phyloP scores from a whole-genome alignment of 30 jellyfish, hydroid and myxozoan genomes.

The Pelagia noctiluca region DNA sequence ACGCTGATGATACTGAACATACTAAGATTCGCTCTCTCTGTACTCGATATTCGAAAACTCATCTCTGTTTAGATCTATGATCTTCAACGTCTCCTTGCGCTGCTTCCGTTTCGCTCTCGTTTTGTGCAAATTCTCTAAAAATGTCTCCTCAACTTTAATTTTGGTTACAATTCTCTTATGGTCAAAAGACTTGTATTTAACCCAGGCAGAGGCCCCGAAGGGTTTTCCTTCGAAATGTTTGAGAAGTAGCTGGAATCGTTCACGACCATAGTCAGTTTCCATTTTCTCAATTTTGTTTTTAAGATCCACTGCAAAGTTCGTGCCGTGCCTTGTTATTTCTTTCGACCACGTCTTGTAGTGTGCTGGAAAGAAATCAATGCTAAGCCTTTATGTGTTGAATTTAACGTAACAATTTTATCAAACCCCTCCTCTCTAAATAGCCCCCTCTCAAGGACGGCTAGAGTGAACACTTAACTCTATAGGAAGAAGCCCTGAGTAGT shows the following conservation, averaged over 20 bases:
- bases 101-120: neutral
- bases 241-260: slow-evolving; percentile 33
- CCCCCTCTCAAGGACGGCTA: neutral
- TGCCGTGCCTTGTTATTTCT: neutral
- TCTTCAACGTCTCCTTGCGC: too few relatives aligned
- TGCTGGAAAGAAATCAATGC: neutral
- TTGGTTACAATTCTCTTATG: slow-evolving; percentile 19
- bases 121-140: slow-evolving; percentile 42
- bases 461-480: neutral
- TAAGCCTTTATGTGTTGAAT: neutral
- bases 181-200: slow-evolving; percentile 29
- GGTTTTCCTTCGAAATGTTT: slow-evolving; percentile 45
- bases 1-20: too few relatives aligned
- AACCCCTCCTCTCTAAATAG: too few relatives aligned
- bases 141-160: slow-evolving; percentile 43
- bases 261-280: slow-evolving; percentile 33
- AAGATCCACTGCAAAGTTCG: neutral
- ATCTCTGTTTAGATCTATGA: too few relatives aligned
- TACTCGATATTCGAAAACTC: too few relatives aligned
- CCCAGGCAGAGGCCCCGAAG: slow-evolving; percentile 48
- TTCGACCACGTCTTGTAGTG: slow-evolving; percentile 12
- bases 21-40: too few relatives aligned
- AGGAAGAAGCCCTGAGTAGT: neutral
- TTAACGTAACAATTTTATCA: neutral
- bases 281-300: neutral